Evolutionary conservation across 2,888 invertebrate genomes (phyloP).

Genomic region (Acleris holmiana): DNA sequence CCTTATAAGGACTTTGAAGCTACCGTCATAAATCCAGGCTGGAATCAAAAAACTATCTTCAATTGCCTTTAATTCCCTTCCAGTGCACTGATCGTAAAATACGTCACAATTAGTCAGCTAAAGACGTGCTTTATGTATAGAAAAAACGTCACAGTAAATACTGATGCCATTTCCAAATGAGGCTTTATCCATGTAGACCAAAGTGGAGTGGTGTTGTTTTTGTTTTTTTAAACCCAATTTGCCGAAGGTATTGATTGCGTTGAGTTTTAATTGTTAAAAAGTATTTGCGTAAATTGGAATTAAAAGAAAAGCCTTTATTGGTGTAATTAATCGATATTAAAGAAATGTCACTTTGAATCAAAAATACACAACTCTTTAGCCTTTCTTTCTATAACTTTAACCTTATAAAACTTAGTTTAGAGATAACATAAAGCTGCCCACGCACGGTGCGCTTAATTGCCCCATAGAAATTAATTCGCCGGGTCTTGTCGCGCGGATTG

Average conservation of each 20-base stretch:
- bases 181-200: conserved; percentile 54
- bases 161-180: conserved; percentile 66
- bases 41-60: conserved; percentile 70
- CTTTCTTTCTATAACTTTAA: neutral
- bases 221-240: conserved; percentile 46
- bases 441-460: conserved; percentile 45
- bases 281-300: conserved; percentile 36
- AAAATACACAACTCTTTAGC: too few relatives aligned
- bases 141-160: conserved; percentile 56
- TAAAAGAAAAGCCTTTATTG: conserved; percentile 26
- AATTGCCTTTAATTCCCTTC: conserved; percentile 70
- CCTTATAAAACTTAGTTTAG: neutral
- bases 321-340: conserved; percentile 1
- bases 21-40: conserved; percentile 69
- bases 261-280: conserved; percentile 43
- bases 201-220: conserved; percentile 49
- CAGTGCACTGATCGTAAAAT: conserved; percentile 70
- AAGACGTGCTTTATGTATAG: conserved; percentile 66
- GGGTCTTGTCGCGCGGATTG: conserved; percentile 49
- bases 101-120: conserved; percentile 78
- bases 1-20: conserved; percentile 66
- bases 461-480: conserved; percentile 50
- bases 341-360: too few relatives aligned
- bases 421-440: conserved; percentile 21
- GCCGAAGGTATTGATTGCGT: conserved; percentile 50